Conservation (phyloP, 2,797 vertebrate species). For the Chromobotia macracanthus region DNA sequence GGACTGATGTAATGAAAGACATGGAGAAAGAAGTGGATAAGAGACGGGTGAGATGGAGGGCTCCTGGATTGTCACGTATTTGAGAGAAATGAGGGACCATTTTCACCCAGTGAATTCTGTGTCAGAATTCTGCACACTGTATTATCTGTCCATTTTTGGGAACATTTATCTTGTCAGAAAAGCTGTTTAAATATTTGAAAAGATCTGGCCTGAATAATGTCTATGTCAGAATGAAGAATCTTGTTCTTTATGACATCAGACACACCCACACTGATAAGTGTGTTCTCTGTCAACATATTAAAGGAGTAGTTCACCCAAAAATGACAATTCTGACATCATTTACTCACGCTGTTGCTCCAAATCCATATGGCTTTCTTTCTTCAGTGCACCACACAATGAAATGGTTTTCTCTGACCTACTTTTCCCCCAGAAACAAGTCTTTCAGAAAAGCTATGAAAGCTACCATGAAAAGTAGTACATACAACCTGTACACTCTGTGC, state of each 20-base stretch:
- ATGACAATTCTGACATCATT: not conserved
- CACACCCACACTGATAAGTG: not conserved
- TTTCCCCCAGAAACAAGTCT: not conserved
- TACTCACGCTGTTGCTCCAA: not conserved
- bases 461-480: not conserved
- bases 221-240: not conserved
- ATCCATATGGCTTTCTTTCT: not conserved
- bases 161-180: slow-evolving; percentile 32
- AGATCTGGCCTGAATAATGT: not conserved
- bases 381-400: not conserved
- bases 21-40: slow-evolving; percentile 26
- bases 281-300: not conserved
- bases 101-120: slow-evolving; percentile 3
- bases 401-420: slow-evolving; percentile 9
- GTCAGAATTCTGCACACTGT: slow-evolving; percentile 9
- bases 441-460: not conserved
- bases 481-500: not conserved
- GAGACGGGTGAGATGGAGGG: slow-evolving; percentile 19
- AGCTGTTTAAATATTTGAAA: slow-evolving; percentile 24
- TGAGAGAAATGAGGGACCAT: slow-evolving; percentile 3
- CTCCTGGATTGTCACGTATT: slow-evolving; percentile 28
- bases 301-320: not conserved
- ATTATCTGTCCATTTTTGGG: slow-evolving; percentile 28
- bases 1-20: slow-evolving; percentile 54
- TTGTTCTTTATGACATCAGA: not conserved